Conservation (phyloP, 2,113 vertebrate genomes). For the Columba livia region DNA sequence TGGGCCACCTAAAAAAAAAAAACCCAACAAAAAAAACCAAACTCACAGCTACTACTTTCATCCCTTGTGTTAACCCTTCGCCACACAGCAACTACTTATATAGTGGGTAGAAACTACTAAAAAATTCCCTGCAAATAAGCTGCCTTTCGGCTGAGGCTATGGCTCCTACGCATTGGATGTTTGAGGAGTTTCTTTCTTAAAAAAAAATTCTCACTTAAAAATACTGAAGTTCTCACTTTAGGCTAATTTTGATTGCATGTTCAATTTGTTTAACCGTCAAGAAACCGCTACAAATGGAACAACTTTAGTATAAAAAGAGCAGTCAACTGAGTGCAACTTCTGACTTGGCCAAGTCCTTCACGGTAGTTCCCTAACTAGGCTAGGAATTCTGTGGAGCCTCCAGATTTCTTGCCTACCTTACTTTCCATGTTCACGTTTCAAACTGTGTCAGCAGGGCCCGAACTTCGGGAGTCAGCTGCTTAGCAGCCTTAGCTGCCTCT, state of each 20-base stretch:
- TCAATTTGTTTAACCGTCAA: conserved; percentile 56
- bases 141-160: conserved; percentile 78
- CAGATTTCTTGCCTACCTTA: conserved; percentile 79
- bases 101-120: conserved; percentile 76
- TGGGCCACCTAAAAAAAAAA: conserved; percentile 43
- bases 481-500: conserved; percentile 95
- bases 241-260: conserved; percentile 64
- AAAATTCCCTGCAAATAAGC: conserved; percentile 80
- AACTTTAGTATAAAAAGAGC: conserved; percentile 58
- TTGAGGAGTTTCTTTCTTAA: conserved; percentile 54
- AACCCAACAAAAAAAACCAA: not conserved
- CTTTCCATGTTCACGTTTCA: conserved; percentile 87
- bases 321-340: conserved; percentile 64
- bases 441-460: conserved; percentile 96
- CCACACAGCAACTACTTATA: conserved; percentile 73
- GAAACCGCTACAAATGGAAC: conserved; percentile 59
- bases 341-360: conserved; percentile 48
- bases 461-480: conserved; percentile 97
- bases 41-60: conserved; percentile 71
- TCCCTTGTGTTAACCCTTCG: conserved; percentile 55
- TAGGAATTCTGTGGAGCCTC: conserved; percentile 56
- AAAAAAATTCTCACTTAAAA: conserved; percentile 66
- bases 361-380: conserved; percentile 60
- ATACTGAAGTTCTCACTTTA: conserved; percentile 63
- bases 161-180: conserved; percentile 76